phyloP scores from a whole-genome alignment of 2,888 invertebrate genomes.

The Pelosia muscerda region DNA sequence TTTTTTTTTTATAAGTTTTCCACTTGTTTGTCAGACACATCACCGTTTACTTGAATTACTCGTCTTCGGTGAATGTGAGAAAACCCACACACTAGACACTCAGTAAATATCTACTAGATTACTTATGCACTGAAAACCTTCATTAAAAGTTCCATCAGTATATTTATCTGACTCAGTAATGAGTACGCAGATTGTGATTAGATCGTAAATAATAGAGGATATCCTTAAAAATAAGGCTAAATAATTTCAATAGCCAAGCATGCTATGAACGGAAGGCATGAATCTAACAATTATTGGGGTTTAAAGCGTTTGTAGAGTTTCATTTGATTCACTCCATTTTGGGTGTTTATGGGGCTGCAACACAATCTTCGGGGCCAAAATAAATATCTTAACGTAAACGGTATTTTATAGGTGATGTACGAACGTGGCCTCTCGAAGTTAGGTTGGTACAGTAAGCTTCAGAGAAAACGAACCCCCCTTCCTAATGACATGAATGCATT shows the following conservation, averaged over 20 bases:
- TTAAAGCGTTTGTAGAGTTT: conserved; percentile 56
- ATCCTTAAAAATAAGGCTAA: conserved; percentile 52
- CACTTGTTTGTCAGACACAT: too few species aligned
- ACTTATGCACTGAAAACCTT: neutral
- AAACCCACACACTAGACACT: too few species aligned
- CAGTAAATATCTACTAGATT: neutral
- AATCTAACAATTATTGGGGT: conserved; percentile 52
- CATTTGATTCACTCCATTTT: conserved; percentile 49
- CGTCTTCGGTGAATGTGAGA: too few species aligned
- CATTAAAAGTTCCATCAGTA: neutral
- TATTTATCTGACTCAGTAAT: conserved; percentile 13
- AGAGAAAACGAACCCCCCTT: too few species aligned
- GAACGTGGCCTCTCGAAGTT: too few species aligned
- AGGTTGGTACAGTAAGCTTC: too few species aligned
- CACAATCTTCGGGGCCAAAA: neutral
- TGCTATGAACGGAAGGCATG: conserved; percentile 56
- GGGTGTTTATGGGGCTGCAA: neutral
- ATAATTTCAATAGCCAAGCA: conserved; percentile 46
- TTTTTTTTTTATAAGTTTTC: too few species aligned
- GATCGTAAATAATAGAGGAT: conserved; percentile 47
- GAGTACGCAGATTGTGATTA: conserved; percentile 31
- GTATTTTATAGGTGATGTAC: neutral
- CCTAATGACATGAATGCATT: too few species aligned
- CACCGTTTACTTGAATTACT: too few species aligned
- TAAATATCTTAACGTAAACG: neutral